Base-by-base conservation (phyloP, 2,888 invertebrate species). In the Operophtera brumata region DNA sequence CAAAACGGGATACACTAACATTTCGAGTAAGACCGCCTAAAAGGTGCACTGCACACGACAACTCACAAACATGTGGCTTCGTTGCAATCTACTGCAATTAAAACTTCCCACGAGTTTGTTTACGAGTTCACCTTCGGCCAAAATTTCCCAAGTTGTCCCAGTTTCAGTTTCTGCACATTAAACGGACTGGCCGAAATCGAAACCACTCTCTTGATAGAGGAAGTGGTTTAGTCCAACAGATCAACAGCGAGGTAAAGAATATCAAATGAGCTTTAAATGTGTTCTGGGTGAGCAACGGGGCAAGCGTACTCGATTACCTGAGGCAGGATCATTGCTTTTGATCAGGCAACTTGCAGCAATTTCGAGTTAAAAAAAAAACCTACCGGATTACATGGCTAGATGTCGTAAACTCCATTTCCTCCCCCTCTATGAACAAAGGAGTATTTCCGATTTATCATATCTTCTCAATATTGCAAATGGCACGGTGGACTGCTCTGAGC, bases 61-160 rank as follows among this genome's bases (percentile, higher is more conserved):
- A 57, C 64, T 61, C 52, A 66, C 70, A 73, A 73, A 70, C 69
- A 70, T 71, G 70, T 66, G 64, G 65, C 69, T 69, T 67, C 66
- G 69, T 69, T 77, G 78, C 82, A 80, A 84, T 82, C 78, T 78
- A 74, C 69, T 71, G 81, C 84, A 86, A 87, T 88, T 86, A 87
- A 87, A 87, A 88, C 84, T 87, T 86, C 63, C 55, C 53, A 46
- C 48, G 58, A 77, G 72, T 84, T 81, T 83, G 84, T 87, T 81
- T 84, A 84, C 75, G 80, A 82, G 78, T 80, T 82, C 87, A 86
- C 82, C 86, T 84, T 84, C 75, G 71, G 65, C 79, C 77, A 68
- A 83, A 82, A 79, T 80, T 78, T 69, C 71, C 69, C 64, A 75
- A 80, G 72, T 82, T 76, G 62, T 57, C 65, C 67, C 66, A 78